Evolutionary conservation across 2,888 invertebrate species (phyloP), one percentile per base, ranked within the genome.

Genomic region (Epistrophe eligans): DNA sequence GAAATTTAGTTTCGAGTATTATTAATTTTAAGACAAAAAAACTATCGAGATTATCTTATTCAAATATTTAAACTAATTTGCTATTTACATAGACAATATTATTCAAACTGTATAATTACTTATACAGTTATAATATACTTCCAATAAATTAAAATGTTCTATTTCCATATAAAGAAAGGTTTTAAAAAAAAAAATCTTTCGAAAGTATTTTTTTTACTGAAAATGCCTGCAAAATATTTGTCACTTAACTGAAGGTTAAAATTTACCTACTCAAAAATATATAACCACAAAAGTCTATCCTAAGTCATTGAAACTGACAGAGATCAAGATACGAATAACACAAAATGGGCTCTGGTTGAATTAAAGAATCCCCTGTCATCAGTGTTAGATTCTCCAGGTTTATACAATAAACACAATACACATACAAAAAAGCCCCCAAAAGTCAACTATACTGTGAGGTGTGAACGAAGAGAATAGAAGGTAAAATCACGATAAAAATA

Each of bases 231-330:
- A 48, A 10, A 19, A 48, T 48, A 48, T 48, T 48, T 48, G 4
- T 10, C 17, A 8, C 10, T 19, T 19, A 9, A n/a, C 45, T 48
- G 45, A 8, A 48, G 45, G n/a, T 17, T 48, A 4, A 10, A 48
- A 48, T 48, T 11, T 13, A 50, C 7, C n/a, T 45, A 10, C 35
- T 7, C 8, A 24, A 17, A 64, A 5, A 43, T 58, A 66, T 17
- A 3, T 1, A 77, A 70, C 80, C 81, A 60, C 77, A 77, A 40
- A 11, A 8, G 1, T 10, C 48, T 55, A 40, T 70, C 62, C 73
- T 4, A 70, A 77, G 72, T 77, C 81, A 73, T 81, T 77, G 77
- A 85, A 81, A 50, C 72, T 77, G 73, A 70, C 77, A 77, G 50
- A 85, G 50, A 81, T 81, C 81, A 73, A 81, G 85, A 85, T 77